phyloP scores from a whole-genome alignment of 1,140 invertebrate genomes.

The Diabrotica virgifera region DNA sequence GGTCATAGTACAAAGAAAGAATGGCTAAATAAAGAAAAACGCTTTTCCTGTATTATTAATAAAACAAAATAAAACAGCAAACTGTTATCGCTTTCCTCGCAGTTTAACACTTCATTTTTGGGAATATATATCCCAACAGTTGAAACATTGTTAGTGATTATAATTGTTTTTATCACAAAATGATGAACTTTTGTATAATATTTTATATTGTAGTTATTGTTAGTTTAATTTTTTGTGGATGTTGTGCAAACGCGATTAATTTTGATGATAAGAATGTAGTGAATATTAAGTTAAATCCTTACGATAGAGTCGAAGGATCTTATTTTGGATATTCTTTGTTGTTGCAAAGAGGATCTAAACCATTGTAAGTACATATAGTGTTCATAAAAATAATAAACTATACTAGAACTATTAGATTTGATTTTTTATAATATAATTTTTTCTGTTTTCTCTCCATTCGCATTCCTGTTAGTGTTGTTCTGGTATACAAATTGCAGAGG shows the following conservation, averaged over 20 bases:
- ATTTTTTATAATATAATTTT: too few relatives aligned
- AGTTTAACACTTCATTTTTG: neutral
- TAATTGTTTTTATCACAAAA: neutral
- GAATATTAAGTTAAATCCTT: neutral
- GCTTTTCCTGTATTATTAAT: neutral
- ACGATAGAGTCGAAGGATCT: neutral
- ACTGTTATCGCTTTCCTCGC: neutral
- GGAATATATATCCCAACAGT: too few relatives aligned
- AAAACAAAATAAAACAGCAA: neutral
- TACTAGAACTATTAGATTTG: too few relatives aligned
- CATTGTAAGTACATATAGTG: neutral
- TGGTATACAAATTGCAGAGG: too few relatives aligned
- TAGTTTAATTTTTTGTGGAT: neutral
- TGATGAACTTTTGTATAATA: neutral
- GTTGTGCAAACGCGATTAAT: neutral
- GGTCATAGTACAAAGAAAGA: too few relatives aligned
- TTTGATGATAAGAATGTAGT: neutral
- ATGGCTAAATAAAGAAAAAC: neutral
- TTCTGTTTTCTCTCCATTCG: too few relatives aligned
- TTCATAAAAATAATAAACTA: too few relatives aligned
- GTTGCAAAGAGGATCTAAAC: conserved; percentile 9
- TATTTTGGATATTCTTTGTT: conserved; percentile 15
- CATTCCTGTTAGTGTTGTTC: too few relatives aligned
- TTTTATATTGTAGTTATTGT: neutral
- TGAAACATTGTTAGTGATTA: too few relatives aligned